Percentiles rank a stretch among this genome's conserved stretches.
phyloP scores from a whole-genome alignment of 2,113 vertebrate genomes.

The Craseonycteris thonglongyai region DNA sequence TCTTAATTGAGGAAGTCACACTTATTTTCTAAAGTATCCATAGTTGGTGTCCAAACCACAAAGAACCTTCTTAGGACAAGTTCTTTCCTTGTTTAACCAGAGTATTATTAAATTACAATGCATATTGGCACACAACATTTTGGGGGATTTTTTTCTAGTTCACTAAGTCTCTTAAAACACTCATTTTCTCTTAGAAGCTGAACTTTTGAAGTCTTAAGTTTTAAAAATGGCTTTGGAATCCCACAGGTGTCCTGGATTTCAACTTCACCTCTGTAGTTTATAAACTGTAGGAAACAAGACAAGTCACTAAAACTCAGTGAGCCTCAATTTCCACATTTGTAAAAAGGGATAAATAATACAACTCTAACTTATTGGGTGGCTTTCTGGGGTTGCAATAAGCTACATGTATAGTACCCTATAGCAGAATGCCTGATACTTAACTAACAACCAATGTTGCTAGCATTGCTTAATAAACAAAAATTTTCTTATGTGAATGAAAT shows the following conservation, averaged over 20 bases:
- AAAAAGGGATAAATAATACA: neutral
- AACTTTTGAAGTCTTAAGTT: neutral
- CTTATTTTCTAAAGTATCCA: constrained; percentile 14
- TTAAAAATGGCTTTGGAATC: neutral
- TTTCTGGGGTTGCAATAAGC: neutral
- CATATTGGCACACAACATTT: neutral
- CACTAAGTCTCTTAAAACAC: neutral
- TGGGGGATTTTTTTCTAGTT: constrained; percentile 3
- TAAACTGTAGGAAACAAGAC: neutral
- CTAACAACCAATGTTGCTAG: neutral
- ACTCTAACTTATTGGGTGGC: neutral
- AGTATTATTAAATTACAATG: neutral
- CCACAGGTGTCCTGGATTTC: neutral
- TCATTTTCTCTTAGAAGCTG: neutral
- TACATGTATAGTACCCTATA: neutral
- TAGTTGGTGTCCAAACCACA: constrained; percentile 7
- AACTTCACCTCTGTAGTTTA: neutral
- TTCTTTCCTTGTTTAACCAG: constrained; percentile 27
- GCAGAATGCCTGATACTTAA: neutral
- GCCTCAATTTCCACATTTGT: neutral
- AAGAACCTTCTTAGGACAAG: constrained; percentile 33
- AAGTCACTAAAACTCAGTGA: neutral
- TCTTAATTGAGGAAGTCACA: constrained; percentile 39
- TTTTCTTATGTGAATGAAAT: neutral
- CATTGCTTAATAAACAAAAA: neutral